These are phyloP conservation scores for Psilopogon haemacephalus DNA, from an alignment of 2,113 vertebrate species.

Conservation along the genomic window DNA sequence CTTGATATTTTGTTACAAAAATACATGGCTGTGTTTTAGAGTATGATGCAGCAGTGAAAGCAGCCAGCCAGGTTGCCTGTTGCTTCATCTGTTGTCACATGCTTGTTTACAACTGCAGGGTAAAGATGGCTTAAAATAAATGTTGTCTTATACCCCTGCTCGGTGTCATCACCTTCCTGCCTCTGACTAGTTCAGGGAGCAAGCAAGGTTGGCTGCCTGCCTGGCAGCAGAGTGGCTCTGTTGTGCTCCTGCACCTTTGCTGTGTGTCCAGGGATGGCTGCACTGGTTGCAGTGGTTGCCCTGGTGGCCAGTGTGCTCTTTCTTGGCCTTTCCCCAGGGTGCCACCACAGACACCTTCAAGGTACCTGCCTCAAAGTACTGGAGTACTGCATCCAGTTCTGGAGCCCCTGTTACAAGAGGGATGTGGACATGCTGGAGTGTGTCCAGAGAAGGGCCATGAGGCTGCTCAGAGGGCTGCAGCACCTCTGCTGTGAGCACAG, in stretches of 20 bases:
- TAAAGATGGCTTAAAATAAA: constrained; percentile 42
- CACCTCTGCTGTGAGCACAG: too few relatives aligned
- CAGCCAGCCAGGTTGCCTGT: background rate
- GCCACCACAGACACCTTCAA: rapidly evolving
- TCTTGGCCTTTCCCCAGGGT: background rate
- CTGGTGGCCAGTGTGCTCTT: background rate
- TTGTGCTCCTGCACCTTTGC: rapidly evolving
- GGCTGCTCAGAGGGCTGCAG: too few relatives aligned
- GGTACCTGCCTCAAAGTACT: too few relatives aligned
- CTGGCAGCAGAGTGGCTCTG: background rate
- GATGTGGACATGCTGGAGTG: too few relatives aligned
- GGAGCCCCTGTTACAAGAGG: too few relatives aligned
- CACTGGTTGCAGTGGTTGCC: rapidly evolving
- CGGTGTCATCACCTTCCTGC: background rate
- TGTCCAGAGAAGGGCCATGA: too few relatives aligned
- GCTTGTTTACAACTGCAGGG: constrained; percentile 29
- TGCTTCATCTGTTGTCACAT: constrained; percentile 34
- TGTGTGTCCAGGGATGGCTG: rapidly evolving
- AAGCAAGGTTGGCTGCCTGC: background rate
- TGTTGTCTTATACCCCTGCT: background rate
- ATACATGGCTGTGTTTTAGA: background rate
- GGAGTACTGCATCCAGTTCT: too few relatives aligned
- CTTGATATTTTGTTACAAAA: background rate
- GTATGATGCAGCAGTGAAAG: background rate
- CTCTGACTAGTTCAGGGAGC: background rate